Conservation (phyloP, 2,888 invertebrate species). For the Mayetiola destructor region DNA sequence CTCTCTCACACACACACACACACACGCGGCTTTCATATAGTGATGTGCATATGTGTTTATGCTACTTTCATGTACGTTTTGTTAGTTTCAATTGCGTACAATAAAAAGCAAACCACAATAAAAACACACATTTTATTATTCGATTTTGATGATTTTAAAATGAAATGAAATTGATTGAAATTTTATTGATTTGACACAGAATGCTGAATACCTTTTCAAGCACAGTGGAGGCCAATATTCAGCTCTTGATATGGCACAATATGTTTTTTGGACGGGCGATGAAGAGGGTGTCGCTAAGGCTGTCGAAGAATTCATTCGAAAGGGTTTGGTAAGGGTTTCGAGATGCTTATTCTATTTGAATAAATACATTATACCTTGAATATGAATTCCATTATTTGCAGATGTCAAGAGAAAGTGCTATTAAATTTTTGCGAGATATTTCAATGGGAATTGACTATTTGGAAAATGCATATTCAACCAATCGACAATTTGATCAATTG, state of each 20-base stretch:
- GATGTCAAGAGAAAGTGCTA: constrained; percentile 63
- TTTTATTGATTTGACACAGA: no score
- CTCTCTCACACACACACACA: no score
- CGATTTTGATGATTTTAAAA: no score
- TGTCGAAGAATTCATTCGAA: constrained; percentile 61
- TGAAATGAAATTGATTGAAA: no score
- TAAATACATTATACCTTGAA: neutral
- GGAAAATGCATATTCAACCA: constrained; percentile 37
- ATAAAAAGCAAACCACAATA: no score
- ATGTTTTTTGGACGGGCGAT: constrained; percentile 70
- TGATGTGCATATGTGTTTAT: no score
- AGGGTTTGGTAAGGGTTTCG: constrained; percentile 48
- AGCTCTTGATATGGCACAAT: constrained; percentile 67
- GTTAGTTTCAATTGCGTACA: no score
- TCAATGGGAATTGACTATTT: constrained; percentile 58
- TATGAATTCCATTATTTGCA: constrained; percentile 26
- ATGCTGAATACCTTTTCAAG: constrained; percentile 32
- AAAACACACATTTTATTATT: no score
- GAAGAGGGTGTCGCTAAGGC: constrained; percentile 62
- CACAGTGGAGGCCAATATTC: constrained; percentile 53
- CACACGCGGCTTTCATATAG: no score
- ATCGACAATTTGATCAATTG: constrained; percentile 24
- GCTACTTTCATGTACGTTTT: no score
- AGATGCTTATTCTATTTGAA: neutral
- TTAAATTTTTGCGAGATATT: constrained; percentile 59